Evolutionary conservation across 2,797 vertebrate genomes (phyloP).

Genomic region (Buphagus erythrorhynchus): DNA sequence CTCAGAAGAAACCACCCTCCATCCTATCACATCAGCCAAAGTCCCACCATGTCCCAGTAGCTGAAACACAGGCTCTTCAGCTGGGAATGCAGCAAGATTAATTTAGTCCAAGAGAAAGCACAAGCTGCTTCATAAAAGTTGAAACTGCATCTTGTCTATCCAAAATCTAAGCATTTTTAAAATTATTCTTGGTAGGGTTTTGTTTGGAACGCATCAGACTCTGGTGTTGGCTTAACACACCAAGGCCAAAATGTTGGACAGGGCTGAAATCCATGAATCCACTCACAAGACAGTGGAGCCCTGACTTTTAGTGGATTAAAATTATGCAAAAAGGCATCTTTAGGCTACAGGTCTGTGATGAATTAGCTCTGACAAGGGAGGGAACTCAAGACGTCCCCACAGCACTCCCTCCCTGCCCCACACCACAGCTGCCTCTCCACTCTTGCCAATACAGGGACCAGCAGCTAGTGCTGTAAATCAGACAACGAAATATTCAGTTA

Average conservation of each 20-base stretch:
- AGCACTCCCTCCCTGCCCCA: not conserved
- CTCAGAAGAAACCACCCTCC: not conserved
- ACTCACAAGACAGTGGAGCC: not conserved
- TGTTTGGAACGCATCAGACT: not conserved
- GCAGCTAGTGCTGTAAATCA: conserved; percentile 26
- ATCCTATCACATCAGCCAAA: not conserved
- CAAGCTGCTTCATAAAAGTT: not conserved
- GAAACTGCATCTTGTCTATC: not conserved
- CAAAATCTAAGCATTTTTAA: not conserved
- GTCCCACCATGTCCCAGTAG: fast-evolving
- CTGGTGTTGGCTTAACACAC: not conserved
- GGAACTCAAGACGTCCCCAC: not conserved
- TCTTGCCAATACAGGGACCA: not conserved
- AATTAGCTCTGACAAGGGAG: not conserved
- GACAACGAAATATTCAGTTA: conserved; percentile 37
- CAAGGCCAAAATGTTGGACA: not conserved
- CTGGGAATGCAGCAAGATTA: not conserved
- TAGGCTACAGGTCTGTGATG: not conserved
- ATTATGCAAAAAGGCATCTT: not conserved
- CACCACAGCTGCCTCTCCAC: fast-evolving
- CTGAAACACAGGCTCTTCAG: not conserved
- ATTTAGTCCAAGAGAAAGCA: not conserved
- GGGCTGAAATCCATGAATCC: not conserved
- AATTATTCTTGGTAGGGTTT: not conserved
- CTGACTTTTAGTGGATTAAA: not conserved